Evolutionary conservation across 2,797 vertebrate genomes (phyloP).

Genomic region (Nothura maculosa): DNA sequence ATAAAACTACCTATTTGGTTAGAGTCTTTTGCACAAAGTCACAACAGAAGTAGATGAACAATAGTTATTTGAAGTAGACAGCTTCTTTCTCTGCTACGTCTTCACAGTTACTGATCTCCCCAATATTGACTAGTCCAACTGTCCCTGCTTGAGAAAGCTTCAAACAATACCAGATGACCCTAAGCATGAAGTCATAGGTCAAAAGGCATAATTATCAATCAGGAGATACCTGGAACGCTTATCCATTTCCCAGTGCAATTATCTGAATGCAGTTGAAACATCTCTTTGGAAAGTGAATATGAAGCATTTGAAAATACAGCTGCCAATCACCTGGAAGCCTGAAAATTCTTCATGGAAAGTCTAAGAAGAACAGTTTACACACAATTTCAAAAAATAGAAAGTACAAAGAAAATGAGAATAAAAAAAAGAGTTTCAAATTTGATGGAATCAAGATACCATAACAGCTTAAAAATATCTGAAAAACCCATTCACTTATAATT

Average conservation of each 20-base stretch:
- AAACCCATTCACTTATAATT: fast-evolving
- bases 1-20: background rate
- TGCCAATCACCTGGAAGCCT: background rate
- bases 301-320: background rate
- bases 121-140: background rate
- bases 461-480: background rate
- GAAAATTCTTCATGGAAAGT: background rate
- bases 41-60: background rate
- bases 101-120: fast-evolving
- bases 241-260: background rate
- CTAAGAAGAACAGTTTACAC: background rate
- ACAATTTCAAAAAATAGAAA: background rate
- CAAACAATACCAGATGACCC: background rate
- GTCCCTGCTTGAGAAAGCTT: background rate
- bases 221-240: background rate
- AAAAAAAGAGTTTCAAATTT: background rate
- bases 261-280: background rate
- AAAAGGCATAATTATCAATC: background rate
- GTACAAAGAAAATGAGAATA: background rate
- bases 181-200: fast-evolving
- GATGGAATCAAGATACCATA: background rate
- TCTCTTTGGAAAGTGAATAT: background rate
- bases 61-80: background rate
- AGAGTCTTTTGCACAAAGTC: background rate
- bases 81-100: background rate